phyloP scores from a whole-genome alignment of 2,113 vertebrate genomes.

The Mustelus asterias region DNA sequence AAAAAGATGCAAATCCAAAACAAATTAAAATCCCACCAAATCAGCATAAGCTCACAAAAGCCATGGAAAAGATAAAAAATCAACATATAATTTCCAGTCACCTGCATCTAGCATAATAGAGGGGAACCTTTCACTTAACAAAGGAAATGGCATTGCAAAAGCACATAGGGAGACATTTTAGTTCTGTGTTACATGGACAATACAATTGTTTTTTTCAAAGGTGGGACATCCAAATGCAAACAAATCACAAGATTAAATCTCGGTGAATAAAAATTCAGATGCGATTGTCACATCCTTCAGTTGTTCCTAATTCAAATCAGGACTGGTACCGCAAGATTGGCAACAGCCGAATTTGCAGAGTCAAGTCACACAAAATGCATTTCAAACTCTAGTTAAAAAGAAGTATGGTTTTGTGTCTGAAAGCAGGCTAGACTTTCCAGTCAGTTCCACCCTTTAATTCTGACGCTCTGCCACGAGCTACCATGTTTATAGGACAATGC shows the following conservation, averaged over 20 bases:
- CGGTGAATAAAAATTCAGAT: not conserved
- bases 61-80: not conserved
- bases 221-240: not conserved
- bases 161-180: not conserved
- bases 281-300: not conserved
- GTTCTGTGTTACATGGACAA: not conserved
- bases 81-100: not conserved
- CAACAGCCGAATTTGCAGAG: not conserved
- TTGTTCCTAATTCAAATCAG: not conserved
- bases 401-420: not conserved
- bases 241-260: not conserved
- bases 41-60: not conserved
- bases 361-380: not conserved
- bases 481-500: slow-evolving; percentile 1
- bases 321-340: not conserved
- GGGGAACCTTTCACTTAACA: not conserved
- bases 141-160: not conserved
- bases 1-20: not conserved
- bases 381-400: not conserved
- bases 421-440: not conserved
- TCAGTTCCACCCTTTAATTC: not conserved
- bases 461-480: not conserved
- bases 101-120: not conserved
- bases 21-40: not conserved
- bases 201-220: not conserved